Evolutionary conservation across 2,888 invertebrate species (phyloP).

Genomic region (Nymphalis c-album): DNA sequence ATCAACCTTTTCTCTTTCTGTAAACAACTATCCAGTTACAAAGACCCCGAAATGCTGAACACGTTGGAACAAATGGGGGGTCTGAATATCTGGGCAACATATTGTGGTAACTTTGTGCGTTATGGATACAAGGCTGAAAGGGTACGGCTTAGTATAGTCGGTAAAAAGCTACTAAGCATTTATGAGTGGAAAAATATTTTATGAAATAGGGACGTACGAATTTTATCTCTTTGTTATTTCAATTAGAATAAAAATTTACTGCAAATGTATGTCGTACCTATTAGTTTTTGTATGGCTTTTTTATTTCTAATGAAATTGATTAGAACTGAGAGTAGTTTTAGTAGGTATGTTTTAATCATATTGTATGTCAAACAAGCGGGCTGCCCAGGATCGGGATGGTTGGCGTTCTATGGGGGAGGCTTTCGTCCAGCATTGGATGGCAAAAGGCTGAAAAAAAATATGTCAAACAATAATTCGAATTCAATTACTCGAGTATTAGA

Average conservation of each 20-base stretch:
- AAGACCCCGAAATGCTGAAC: slow-evolving; percentile 41
- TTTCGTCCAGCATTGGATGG: too few species aligned
- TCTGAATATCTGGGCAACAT: slow-evolving; percentile 47
- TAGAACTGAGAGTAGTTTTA: too few species aligned
- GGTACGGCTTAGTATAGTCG: slow-evolving; percentile 65
- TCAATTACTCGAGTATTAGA: too few species aligned
- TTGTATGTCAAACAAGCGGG: too few species aligned
- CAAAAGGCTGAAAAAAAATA: too few species aligned
- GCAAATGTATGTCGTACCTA: neutral
- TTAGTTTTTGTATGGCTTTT: too few species aligned
- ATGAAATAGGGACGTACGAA: slow-evolving; percentile 49
- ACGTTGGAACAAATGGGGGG: slow-evolving; percentile 34
- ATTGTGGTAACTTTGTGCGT: slow-evolving; percentile 56
- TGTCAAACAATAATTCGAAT: too few species aligned
- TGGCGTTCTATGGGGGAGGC: too few species aligned
- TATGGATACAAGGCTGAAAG: slow-evolving; percentile 66
- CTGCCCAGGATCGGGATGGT: too few species aligned
- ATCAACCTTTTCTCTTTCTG: slow-evolving; percentile 59
- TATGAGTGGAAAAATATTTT: slow-evolving; percentile 53
- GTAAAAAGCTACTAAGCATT: slow-evolving; percentile 68
- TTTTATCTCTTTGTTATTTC: slow-evolving; percentile 52
- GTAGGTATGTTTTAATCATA: too few species aligned
- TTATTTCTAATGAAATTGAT: too few species aligned
- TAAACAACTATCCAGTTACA: slow-evolving; percentile 46
- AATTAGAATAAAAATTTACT: slow-evolving; percentile 21